These are phyloP conservation scores for Rhynchotus rufescens DNA, from an alignment of 2,797 vertebrate species.

Conservation along the genomic window DNA sequence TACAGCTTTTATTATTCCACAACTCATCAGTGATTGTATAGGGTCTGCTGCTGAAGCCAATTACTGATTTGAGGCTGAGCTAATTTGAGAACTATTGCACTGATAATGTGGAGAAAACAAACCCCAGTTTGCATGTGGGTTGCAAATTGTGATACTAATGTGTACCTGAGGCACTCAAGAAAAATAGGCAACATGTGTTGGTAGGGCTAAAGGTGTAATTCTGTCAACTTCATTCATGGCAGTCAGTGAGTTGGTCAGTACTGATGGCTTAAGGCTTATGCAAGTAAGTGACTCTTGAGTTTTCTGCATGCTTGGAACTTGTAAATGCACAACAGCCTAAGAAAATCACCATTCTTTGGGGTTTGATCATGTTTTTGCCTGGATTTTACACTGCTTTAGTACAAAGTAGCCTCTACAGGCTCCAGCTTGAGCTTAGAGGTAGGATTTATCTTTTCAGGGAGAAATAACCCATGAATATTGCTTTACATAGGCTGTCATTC, in stretches of 20 bases:
- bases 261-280: neutral
- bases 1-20: neutral
- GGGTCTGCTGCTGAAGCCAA: neutral
- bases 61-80: neutral
- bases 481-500: neutral
- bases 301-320: neutral
- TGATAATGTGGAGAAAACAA: neutral
- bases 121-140: neutral
- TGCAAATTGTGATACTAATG: neutral
- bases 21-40: neutral
- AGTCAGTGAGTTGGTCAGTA: neutral
- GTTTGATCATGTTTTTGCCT: constrained; percentile 16
- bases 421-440: neutral
- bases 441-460: constrained; percentile 25
- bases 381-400: constrained; percentile 15
- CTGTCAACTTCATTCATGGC: neutral
- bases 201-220: neutral
- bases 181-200: neutral
- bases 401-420: neutral
- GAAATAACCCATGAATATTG: constrained; percentile 2
- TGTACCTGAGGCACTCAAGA: neutral
- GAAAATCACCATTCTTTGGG: constrained; percentile 13
- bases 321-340: constrained; percentile 9
- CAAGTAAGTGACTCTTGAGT: constrained; percentile 6
- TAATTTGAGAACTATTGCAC: neutral